phyloP scores from a whole-genome alignment of 2,888 invertebrate genomes.

The Drosophila nr. fundita region DNA sequence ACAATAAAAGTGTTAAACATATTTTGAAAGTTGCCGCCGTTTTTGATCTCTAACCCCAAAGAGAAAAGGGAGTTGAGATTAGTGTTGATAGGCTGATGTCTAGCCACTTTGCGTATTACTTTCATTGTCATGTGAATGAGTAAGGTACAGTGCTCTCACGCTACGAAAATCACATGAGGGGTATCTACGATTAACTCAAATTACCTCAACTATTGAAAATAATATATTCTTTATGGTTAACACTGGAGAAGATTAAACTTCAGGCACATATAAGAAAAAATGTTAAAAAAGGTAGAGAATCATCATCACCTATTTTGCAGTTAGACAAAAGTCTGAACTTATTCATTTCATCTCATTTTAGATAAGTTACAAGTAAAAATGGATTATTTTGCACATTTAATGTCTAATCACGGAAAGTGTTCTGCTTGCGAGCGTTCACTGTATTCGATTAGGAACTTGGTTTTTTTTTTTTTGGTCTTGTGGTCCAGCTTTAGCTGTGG shows the following conservation, averaged over 20 bases:
- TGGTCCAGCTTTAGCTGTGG: constrained; percentile 7
- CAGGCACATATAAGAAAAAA: background rate
- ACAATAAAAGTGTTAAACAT: constrained; percentile 45
- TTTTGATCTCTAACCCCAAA: constrained; percentile 35
- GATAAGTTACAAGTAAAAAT: background rate
- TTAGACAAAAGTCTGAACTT: background rate
- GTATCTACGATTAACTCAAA: background rate
- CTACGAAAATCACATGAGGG: background rate
- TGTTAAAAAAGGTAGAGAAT: background rate
- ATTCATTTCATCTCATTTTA: background rate
- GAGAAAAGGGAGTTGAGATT: background rate
- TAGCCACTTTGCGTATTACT: constrained; percentile 9
- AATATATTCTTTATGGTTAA: background rate
- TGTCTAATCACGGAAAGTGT: background rate
- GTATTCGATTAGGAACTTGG: constrained; percentile 17
- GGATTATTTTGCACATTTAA: background rate
- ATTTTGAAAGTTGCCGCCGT: constrained; percentile 45
- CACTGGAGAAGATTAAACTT: background rate
- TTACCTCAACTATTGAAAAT: background rate
- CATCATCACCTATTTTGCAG: too few relatives aligned
- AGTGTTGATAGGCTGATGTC: constrained; percentile 8
- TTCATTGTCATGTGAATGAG: constrained; percentile 1
- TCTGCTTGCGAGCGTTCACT: background rate
- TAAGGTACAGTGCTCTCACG: background rate
- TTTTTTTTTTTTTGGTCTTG: background rate